Evolutionary conservation across 1,140 invertebrate genomes (phyloP).

Genomic region (Chrysopa pallens): DNA sequence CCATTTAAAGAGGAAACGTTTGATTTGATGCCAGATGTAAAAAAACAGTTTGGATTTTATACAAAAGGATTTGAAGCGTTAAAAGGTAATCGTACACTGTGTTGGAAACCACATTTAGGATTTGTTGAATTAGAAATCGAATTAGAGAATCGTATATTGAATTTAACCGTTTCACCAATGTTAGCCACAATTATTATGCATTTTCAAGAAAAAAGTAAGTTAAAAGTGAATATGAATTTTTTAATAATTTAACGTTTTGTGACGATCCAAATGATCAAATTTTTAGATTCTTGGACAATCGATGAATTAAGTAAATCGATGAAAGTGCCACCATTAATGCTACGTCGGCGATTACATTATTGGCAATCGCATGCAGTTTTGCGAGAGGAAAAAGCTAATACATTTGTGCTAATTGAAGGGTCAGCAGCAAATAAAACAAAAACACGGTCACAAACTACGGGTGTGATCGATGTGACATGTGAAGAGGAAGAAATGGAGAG

Average conservation of each 20-base stretch:
- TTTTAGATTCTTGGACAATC: conserved; percentile 54
- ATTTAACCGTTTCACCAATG: conserved; percentile 75
- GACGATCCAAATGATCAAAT: conserved; percentile 13
- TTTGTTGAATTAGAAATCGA: conserved; percentile 85
- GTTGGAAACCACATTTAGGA: conserved; percentile 87
- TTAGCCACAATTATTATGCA: conserved; percentile 90
- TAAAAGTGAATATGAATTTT: no score
- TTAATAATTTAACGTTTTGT: conserved; percentile 5
- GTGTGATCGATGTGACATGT: conserved; percentile 43
- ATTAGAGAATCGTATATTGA: conserved; percentile 61
- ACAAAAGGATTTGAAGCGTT: conserved; percentile 83
- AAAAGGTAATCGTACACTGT: conserved; percentile 85
- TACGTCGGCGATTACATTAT: conserved; percentile 72
- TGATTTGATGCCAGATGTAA: conserved; percentile 63
- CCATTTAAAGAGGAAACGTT: conserved; percentile 87
- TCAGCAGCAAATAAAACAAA: conserved; percentile 22
- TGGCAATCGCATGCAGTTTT: conserved; percentile 82
- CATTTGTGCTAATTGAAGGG: conserved; percentile 65
- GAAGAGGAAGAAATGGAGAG: conserved; percentile 87
- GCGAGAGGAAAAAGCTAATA: conserved; percentile 52
- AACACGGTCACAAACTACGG: conserved; percentile 22
- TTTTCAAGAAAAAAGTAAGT: conserved; percentile 74
- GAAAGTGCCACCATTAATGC: conserved; percentile 63
- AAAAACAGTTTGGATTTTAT: conserved; percentile 67
- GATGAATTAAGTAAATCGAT: conserved; percentile 69